These are phyloP conservation scores for Cisticola juncidis DNA, from an alignment of 2,113 vertebrate genomes.

Conservation along the genomic window DNA sequence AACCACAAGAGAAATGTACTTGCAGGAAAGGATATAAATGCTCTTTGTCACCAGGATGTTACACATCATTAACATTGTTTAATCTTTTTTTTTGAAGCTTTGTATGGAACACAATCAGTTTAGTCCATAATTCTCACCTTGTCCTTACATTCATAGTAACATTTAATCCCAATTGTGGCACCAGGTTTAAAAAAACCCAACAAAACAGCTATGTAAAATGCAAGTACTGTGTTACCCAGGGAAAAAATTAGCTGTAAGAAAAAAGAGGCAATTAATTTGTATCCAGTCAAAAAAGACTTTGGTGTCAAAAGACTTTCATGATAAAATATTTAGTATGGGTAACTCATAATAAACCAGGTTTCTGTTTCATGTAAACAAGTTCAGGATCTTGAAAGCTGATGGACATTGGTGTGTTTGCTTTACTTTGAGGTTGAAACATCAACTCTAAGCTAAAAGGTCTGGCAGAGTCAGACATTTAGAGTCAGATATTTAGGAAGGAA, in stretches of 20 bases:
- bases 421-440: background rate
- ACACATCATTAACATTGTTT: conserved; percentile 8
- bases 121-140: background rate
- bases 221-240: background rate
- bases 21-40: background rate
- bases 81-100: conserved; percentile 18
- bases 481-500: background rate
- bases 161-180: background rate
- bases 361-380: background rate
- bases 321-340: background rate
- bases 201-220: background rate
- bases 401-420: background rate
- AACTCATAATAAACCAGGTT: background rate
- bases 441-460: background rate
- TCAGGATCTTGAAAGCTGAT: background rate
- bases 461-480: background rate
- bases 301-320: background rate
- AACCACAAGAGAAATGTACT: background rate
- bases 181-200: too few species aligned
- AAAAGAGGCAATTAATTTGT: background rate
- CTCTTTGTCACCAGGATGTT: background rate
- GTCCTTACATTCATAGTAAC: background rate
- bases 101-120: background rate
- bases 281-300: background rate
- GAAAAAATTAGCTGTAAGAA: background rate